Evolutionary conservation across 2,113 vertebrate genomes (phyloP), one percentile per base, ranked within the genome.

Genomic region (Garra rufa): DNA sequence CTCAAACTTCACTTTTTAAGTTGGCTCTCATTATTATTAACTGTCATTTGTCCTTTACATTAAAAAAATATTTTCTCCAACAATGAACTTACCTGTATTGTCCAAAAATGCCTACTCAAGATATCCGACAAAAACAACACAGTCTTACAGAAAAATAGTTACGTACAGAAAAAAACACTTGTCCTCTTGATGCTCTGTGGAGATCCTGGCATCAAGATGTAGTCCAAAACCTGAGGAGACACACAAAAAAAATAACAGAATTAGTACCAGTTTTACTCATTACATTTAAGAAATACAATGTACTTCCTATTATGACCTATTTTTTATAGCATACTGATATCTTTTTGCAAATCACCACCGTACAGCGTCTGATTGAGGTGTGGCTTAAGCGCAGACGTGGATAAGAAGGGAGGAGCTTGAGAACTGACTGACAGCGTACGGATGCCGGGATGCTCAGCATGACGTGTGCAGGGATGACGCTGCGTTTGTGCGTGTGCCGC

Each of bases 341-440:
- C 34, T 41, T 70, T 70, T 70, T 41, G 15, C 14, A 19, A 17
- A 28, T 26, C n/a, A 5, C 15, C 3, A n/a, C 8, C 43, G 17
- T 13, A 71, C 28, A 15, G n/a, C 43, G 9, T 80, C 14, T 55
- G 57, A n/a, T 48, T 44, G 38, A 79, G 83, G 80, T 83, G 83
- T 83, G 59, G 86, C 57, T 34, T 75, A 24, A 57, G 65, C 24
- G 34, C 44, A 52, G 59, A 76, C 15, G 19, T 9, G 6, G 17
- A 10, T 52, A 46, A 15, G 48, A 84, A 48, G 41, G 79, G 61
- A 76, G 76, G 86, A 77, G 74, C 34, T 4, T 46, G 79, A 69
- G 69, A 67, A 17, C 24, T 80, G 80, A 85, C 52, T 85, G 87
- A 87, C 76, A 81, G 50, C 21, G 7, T 48, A 11, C 9, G 41